These are phyloP conservation scores for Fregata magnificens DNA, from an alignment of 2,113 vertebrate genomes.

Conservation along the genomic window DNA sequence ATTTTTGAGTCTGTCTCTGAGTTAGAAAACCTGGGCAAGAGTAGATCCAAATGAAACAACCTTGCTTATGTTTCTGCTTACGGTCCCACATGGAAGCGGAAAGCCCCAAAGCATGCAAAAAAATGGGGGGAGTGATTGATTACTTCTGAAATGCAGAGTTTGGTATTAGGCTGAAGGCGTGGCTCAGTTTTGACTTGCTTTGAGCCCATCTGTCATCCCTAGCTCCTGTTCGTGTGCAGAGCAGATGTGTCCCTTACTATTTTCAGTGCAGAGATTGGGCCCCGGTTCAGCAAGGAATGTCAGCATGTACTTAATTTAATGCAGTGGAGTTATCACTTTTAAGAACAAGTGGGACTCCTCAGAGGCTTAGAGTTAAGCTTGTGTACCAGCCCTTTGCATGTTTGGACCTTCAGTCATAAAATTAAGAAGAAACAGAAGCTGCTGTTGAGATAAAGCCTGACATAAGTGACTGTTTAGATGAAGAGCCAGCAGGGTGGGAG, in stretches of 20 bases:
- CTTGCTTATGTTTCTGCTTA: constrained; percentile 5
- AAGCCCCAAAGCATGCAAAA: neutral
- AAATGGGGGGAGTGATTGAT: neutral
- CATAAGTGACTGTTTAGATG: neutral
- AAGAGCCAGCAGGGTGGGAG: neutral
- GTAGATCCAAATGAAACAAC: neutral
- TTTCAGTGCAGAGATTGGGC: neutral
- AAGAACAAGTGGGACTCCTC: neutral
- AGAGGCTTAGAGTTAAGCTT: neutral
- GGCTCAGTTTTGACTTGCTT: constrained; percentile 2
- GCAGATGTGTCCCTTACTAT: constrained; percentile 15
- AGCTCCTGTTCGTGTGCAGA: constrained; percentile 3
- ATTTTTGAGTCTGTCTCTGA: neutral
- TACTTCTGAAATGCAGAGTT: neutral
- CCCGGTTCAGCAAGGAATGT: neutral
- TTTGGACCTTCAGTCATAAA: neutral
- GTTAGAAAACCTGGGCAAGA: neutral
- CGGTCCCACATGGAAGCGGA: neutral
- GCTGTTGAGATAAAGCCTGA: neutral
- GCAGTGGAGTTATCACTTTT: neutral
- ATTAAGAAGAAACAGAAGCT: constrained; percentile 1
- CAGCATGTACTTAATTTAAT: constrained; percentile 14
- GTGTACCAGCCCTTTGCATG: neutral
- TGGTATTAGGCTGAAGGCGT: neutral
- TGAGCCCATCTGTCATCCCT: constrained; percentile 32